Percentiles rank a stretch among this genome's conserved stretches.
These are phyloP conservation scores for Aleiodes leptofemur DNA, from an alignment of 2,888 invertebrate species.

Conservation along the genomic window DNA sequence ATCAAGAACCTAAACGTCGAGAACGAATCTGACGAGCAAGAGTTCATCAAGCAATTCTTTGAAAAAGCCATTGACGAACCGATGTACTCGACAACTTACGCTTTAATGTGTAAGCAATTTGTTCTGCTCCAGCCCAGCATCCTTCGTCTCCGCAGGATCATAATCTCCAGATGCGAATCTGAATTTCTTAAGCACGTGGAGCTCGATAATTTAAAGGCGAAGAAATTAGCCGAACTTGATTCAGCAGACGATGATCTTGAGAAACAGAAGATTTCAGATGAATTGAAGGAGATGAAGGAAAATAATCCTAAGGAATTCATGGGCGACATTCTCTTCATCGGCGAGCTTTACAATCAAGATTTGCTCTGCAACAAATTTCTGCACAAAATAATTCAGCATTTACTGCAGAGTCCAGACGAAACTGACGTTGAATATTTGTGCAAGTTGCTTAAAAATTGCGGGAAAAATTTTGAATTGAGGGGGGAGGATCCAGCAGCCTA, in stretches of 20 bases:
- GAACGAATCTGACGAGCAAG: neutral
- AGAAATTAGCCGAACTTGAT: neutral
- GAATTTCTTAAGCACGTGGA: neutral
- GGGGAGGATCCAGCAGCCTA: slow-evolving; percentile 3
- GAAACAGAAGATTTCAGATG: neutral
- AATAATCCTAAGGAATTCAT: slow-evolving; percentile 22
- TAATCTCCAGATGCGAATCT: neutral
- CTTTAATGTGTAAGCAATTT: slow-evolving; percentile 25
- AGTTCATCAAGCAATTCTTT: slow-evolving; percentile 22
- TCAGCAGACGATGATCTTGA: neutral
- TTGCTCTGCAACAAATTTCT: slow-evolving; percentile 5
- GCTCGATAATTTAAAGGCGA: neutral
- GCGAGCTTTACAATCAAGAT: slow-evolving; percentile 26
- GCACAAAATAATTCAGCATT: slow-evolving; percentile 4
- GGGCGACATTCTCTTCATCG: slow-evolving; percentile 23
- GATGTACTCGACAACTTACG: slow-evolving; percentile 11
- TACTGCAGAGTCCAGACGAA: neutral
- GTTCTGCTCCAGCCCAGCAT: slow-evolving; percentile 8
- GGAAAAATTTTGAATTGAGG: slow-evolving; percentile 24
- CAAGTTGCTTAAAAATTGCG: slow-evolving; percentile 19
- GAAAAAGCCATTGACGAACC: slow-evolving; percentile 28
- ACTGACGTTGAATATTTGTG: slow-evolving; percentile 29
- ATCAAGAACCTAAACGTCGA: slow-evolving; percentile 25
- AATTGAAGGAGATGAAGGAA: neutral
- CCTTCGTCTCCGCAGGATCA: slow-evolving; percentile 1